Evolutionary conservation across 2,888 invertebrate species (phyloP).

Genomic region (Spodoptera exigua): DNA sequence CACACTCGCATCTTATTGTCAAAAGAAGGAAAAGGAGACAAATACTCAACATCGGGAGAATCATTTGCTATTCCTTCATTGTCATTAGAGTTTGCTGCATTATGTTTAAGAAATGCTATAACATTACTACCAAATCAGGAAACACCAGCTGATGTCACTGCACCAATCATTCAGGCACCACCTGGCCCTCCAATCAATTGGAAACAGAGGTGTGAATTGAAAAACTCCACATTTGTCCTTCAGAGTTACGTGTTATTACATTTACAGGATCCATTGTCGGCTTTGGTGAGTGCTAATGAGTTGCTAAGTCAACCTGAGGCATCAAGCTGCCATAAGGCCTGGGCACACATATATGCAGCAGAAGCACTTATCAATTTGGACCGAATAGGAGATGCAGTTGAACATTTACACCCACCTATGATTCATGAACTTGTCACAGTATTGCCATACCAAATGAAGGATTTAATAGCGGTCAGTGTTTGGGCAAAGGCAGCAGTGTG

Average conservation of each 20-base stretch:
- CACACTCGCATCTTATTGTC: conserved; percentile 80
- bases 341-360: conserved; percentile 96
- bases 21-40: conserved; percentile 77
- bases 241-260: conserved; percentile 96
- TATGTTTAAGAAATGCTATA: conserved; percentile 96
- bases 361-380: conserved; percentile 96
- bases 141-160: conserved; percentile 73
- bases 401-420: conserved; percentile 94
- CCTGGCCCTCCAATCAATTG: conserved; percentile 91
- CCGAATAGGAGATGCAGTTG: conserved; percentile 94
- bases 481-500: conserved; percentile 88
- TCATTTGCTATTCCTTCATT: conserved; percentile 96
- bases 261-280: conserved; percentile 94
- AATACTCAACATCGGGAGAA: conserved; percentile 88
- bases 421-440: conserved; percentile 87
- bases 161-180: conserved; percentile 82
- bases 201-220: conserved; percentile 89
- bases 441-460: conserved; percentile 82
- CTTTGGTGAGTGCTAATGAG: conserved; percentile 93
- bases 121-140: conserved; percentile 91
- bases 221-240: conserved; percentile 92
- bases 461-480: conserved; percentile 85
- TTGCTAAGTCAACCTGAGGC: conserved; percentile 92
- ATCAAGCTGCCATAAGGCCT: conserved; percentile 89
- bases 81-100: conserved; percentile 96